phyloP scores from a whole-genome alignment of 2,113 vertebrate genomes.

The Thalassarche chlororhynchos region DNA sequence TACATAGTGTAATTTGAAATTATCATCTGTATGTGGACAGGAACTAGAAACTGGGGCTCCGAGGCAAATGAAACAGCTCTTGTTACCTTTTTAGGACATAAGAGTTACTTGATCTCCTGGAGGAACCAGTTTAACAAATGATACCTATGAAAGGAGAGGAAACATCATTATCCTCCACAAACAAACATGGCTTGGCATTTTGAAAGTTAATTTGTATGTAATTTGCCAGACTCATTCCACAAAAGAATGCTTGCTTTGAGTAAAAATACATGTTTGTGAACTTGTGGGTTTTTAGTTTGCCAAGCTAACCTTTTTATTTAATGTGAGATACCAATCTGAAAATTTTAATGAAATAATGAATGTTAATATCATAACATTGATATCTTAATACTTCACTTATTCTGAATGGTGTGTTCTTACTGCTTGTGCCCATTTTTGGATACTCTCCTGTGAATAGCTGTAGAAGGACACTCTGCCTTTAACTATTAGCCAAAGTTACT shows the following conservation, averaged over 20 bases:
- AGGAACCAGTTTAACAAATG: slow-evolving; percentile 53
- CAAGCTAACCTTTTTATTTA: neutral
- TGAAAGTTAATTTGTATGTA: slow-evolving; percentile 9
- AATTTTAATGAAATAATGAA: neutral
- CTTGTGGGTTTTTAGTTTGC: neutral
- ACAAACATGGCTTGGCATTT: neutral
- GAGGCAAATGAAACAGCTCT: slow-evolving; percentile 13
- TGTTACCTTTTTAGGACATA: slow-evolving; percentile 41
- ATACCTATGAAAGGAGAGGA: slow-evolving; percentile 33
- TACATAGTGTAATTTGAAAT: neutral
- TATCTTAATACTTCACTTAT: neutral
- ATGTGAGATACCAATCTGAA: neutral
- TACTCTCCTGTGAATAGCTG: neutral
- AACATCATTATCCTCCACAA: slow-evolving; percentile 6
- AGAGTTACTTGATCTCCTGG: slow-evolving; percentile 58
- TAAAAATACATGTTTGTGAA: neutral
- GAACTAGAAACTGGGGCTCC: slow-evolving; percentile 25
- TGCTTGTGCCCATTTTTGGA: neutral
- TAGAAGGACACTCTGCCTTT: neutral
- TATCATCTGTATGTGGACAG: neutral
- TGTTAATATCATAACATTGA: neutral
- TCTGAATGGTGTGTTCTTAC: neutral
- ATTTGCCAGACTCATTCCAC: neutral
- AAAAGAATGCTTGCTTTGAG: neutral
- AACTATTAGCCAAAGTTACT: neutral